Conservation (phyloP, 1,140 invertebrate genomes). For the Aricia agestis region DNA sequence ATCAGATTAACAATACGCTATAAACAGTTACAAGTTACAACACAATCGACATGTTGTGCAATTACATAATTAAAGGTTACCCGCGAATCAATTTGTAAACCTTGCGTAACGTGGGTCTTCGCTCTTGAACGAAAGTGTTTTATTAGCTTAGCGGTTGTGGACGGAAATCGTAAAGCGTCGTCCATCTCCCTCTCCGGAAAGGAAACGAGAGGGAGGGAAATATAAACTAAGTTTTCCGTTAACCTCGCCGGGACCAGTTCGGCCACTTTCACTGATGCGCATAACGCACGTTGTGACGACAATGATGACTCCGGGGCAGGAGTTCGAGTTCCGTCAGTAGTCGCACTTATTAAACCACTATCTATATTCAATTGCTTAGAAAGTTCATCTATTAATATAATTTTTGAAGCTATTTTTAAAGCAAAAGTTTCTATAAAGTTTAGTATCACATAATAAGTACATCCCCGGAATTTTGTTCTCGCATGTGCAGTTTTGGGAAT, state of each 20-base stretch:
- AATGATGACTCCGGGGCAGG: background rate
- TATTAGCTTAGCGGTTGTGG: conserved; percentile 3
- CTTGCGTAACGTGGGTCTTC: conserved; percentile 4
- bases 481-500: too few relatives aligned
- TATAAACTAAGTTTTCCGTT: conserved; percentile 2
- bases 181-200: conserved; percentile 25
- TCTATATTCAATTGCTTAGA: background rate
- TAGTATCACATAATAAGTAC: too few relatives aligned
- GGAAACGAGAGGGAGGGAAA: conserved; percentile 30
- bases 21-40: background rate
- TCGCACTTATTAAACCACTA: background rate
- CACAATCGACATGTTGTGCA: background rate
- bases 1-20: background rate
- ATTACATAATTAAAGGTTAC: conserved; percentile 12
- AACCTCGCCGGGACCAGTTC: conserved; percentile 27
- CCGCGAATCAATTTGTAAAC: conserved; percentile 7
- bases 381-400: background rate
- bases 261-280: conserved; percentile 58
- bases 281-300: conserved; percentile 43
- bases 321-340: background rate
- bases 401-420: too few relatives aligned
- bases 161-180: conserved; percentile 12
- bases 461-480: too few relatives aligned
- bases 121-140: background rate
- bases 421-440: too few relatives aligned